Percentiles rank a stretch among this genome's conserved stretches.
Conservation (phyloP, 64 coral and sea anemone genomes). For the Exaiptasia diaphana region DNA sequence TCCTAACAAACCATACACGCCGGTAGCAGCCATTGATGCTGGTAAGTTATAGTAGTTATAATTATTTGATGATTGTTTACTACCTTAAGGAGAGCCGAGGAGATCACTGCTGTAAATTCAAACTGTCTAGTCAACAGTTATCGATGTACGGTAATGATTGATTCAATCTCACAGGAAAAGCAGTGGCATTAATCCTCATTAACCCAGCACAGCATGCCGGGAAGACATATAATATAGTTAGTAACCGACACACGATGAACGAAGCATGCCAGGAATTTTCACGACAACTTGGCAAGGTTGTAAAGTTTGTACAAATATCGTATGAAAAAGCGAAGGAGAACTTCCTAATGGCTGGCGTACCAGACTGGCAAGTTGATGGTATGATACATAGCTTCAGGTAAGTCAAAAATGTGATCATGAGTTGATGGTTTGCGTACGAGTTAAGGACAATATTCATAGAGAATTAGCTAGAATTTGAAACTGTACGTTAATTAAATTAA, state of each 20-base stretch:
- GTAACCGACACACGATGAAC: constrained; percentile 4
- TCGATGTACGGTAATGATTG: too few species aligned
- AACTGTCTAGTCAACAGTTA: too few species aligned
- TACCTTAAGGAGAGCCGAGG: too few species aligned
- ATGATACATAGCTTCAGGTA: background rate
- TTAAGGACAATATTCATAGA: too few species aligned
- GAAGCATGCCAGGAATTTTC: background rate
- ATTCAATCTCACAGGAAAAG: too few species aligned
- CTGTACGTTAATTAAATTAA: too few species aligned
- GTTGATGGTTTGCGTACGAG: too few species aligned
- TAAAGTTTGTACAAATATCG: background rate
- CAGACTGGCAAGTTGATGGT: background rate
- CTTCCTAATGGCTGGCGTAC: background rate
- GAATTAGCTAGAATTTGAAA: too few species aligned
- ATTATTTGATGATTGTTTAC: too few species aligned
- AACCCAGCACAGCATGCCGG: background rate
- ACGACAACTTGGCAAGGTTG: background rate
- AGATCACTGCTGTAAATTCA: too few species aligned
- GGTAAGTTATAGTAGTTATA: too few species aligned
- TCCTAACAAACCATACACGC: background rate
- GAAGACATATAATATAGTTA: background rate
- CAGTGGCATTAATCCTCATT: background rate
- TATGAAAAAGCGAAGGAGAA: background rate
- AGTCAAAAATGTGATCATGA: too few species aligned
- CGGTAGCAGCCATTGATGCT: background rate